Evolutionary conservation across 2,888 invertebrate genomes (phyloP), one percentile per base, ranked within the genome.

Genomic region (Scotopteryx bipunctaria): DNA sequence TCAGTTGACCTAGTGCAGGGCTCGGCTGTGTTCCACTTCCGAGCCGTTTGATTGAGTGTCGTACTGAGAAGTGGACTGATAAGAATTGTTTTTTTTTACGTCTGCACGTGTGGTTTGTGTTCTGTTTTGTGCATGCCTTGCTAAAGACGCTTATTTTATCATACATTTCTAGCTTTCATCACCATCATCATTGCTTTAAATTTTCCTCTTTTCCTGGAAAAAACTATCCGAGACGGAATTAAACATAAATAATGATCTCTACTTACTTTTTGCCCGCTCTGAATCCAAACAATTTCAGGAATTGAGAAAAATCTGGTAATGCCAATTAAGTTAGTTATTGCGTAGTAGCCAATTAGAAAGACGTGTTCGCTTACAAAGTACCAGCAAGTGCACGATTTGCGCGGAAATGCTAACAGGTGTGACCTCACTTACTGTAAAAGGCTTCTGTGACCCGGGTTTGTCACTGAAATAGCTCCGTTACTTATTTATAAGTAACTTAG

Each of bases 291-390:
- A 21, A 32, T 42, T 21, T 13, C 14, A 9, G 33, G 23, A 32
- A 64, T 68, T 57, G 57, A 61, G 66, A 58, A 64, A n/a, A 73
- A 74, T 69, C 69, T 73, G 54, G 66, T 63, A 49, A 56, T 66
- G 65, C 69, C 76, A 77, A 76, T 77, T 77, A 76, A 63, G 56
- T 33, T 16, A 9, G 42, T 59, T 49, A 64, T 55, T 54, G 60
- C 60, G 52, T 67, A 59, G 59, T 9, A 65, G 63, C 66, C 68
- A 73, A 76, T 73, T 75, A 74, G 61, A 68, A 65, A 67, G 63
- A 67, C 64, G 53, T 57, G 64, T 38, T 64, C 52, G 50, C 55
- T 59, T 27, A 23, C 38, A 38, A 40, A 47, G 56, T 55, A 44
- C n/a, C n/a, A 65, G 61, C 60, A 48, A 37, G 47, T 60, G 53